Percentiles rank a stretch among this genome's conserved stretches.
Evolutionary conservation across 2,797 vertebrate genomes (phyloP).

Genomic region (Neoniphon sammara): DNA sequence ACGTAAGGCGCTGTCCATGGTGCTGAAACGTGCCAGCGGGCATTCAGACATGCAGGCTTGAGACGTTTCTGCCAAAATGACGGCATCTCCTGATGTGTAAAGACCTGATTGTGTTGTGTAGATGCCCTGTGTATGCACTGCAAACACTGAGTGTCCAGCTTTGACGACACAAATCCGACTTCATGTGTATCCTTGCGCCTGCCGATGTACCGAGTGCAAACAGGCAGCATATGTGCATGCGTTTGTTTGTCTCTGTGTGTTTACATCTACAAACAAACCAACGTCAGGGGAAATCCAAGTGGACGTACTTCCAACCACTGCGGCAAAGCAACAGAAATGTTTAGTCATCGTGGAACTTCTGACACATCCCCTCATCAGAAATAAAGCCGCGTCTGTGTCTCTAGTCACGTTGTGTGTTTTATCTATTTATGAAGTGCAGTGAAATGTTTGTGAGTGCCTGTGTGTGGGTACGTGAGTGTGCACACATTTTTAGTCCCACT

Average conservation of each 20-base stretch:
- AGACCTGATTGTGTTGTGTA: neutral
- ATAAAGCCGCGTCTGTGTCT: conserved; percentile 48
- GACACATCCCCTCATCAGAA: conserved; percentile 47
- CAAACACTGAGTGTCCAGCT: neutral
- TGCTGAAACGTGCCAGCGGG: too few relatives aligned
- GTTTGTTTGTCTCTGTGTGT: conserved; percentile 41
- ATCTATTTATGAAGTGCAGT: neutral
- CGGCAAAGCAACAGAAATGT: conserved; percentile 59
- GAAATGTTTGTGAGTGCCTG: conserved; percentile 30
- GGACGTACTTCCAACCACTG: conserved; percentile 40
- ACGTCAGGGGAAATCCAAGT: conserved; percentile 53
- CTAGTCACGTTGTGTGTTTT: neutral
- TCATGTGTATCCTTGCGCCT: neutral
- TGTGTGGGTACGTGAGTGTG: conserved; percentile 4
- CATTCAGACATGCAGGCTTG: too few relatives aligned
- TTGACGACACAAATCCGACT: conserved; percentile 1
- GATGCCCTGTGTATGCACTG: neutral
- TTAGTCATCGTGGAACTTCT: conserved; percentile 70
- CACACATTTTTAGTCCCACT: neutral
- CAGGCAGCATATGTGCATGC: neutral
- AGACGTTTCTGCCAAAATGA: neutral
- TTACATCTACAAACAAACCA: conserved; percentile 63
- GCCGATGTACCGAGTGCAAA: conserved; percentile 17
- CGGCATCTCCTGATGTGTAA: neutral
- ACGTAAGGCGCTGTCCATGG: neutral